Base-by-base conservation (phyloP, 2,888 invertebrate species). In the Carterocephalus palaemon region DNA sequence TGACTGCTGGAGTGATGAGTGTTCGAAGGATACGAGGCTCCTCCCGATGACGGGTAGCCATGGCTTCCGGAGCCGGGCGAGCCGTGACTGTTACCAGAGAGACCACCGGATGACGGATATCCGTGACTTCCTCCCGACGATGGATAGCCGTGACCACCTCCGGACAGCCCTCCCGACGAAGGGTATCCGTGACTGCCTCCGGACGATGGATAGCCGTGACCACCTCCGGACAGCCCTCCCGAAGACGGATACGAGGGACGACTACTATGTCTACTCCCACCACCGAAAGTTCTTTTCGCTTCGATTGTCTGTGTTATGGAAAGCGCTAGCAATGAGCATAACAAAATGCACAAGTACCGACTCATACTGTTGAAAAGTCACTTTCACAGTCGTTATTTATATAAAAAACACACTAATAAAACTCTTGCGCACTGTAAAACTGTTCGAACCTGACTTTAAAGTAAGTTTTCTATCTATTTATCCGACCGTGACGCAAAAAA, bases 311-410 rank as follows among this genome's bases (percentile, higher is more conserved):
- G 58, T 9, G 60, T 54, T 34, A 62, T 43, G 48, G 62, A 61
- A 57, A 79, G 42, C 51, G 76, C 57, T 51, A 74, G 46, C 47
- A 73, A 47, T 37, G 68, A 67, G 54, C 69, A 73, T 46, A 78
- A 57, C 26, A 78, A 57, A 53, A 61, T 63, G 58, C 64, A 68
- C 31, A 53, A 40, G 42, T 46, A 56, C 36, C 54, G 54, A 49
- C 47, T 45, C 60, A 62, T 62, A 22, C 49, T 52, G 42, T 8
- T 34, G 24, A 47, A 46, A 26, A 46, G 23, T 20, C 9, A 42
- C 45, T 47, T 48, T 50, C 32, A 46, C 49, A 5, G 26, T 33
- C 15, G 26, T 34, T 23, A 23, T 16, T 8, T 19, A 5, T 16
- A 8, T 4, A 15, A 16, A 24, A 16, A 13, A 20, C 7, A n/a